A percentile compares a stretch with the other conserved stretches of the same genome.
Evolutionary conservation across 1,140 invertebrate genomes (phyloP).

Genomic region (Calliphora vicina): DNA sequence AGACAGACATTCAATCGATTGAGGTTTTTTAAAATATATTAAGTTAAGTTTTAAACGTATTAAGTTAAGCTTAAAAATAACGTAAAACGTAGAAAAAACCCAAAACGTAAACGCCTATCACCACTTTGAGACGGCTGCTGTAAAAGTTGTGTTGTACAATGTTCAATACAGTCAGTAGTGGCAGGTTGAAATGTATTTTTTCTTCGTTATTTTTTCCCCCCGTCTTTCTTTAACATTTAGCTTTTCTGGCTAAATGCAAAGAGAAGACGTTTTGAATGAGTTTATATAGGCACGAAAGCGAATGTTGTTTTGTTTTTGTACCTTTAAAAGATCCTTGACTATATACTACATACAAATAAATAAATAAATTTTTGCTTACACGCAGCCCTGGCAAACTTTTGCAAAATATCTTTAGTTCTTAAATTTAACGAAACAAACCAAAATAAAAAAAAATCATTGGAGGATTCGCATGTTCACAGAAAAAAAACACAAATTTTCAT

Average conservation of each 20-base stretch:
- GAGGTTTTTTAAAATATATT: conserved; percentile 26
- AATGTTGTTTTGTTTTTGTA: conserved; percentile 6
- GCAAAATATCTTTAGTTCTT: background rate
- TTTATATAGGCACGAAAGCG: conserved; percentile 31
- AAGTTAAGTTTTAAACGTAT: conserved; percentile 32
- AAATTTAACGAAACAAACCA: background rate
- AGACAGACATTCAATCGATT: background rate
- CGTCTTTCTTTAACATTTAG: background rate
- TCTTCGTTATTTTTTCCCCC: background rate
- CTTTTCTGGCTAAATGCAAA: background rate
- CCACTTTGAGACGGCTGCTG: conserved; percentile 25
- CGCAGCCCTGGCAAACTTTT: background rate
- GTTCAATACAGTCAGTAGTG: conserved; percentile 13
- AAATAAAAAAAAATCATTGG: background rate
- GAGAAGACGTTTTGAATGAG: conserved; percentile 28
- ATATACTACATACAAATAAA: background rate
- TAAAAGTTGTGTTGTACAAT: conserved; percentile 21
- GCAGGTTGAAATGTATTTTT: conserved; percentile 23
- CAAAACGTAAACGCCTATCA: conserved; percentile 31
- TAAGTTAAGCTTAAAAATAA: conserved; percentile 18
- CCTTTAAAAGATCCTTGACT: background rate
- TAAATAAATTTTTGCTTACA: background rate
- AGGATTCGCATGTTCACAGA: conserved; percentile 2
- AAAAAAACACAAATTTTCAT: background rate
- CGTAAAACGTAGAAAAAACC: background rate